Evolutionary conservation across 23 tunicate species (phyloP), one percentile per base, ranked within the genome.

Genomic region (Halocynthia roretzi): DNA sequence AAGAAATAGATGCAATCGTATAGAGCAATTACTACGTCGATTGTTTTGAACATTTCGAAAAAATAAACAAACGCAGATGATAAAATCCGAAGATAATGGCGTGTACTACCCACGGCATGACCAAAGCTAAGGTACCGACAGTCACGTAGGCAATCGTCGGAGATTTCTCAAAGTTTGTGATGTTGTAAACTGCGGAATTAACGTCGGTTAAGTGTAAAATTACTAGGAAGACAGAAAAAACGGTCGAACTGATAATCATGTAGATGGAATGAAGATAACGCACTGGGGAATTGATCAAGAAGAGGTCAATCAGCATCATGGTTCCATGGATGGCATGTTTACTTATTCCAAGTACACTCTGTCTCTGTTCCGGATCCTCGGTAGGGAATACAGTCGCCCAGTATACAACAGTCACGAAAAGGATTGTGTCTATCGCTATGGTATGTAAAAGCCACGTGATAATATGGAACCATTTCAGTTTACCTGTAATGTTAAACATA

Each of bases 361-460:
- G 70, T 4, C 44, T 31, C 9, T 65, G 48, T 6, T 11, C 70
- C 10, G n/a, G 10, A 5, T 11, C 70, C 19, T 65, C 70, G 19
- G 15, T 65, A 9, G 70, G 70, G 31, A 65, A 65, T 10, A 65
- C 70, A 9, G 70, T 48, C 10, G 31, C 31, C 70, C 70, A 65
- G 19, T 65, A 65, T 65, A 65, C 70, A 65, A 48, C 70, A 20
- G 70, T 65, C 15, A 65, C 70, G 19, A 65, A 48, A 65, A 65
- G 10, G 9, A 65, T 48, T 11, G 70, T 65, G 31, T 65, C 70
- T 48, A 65, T 10, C 31, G 70, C 70, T 15, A 65, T 65, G 0
- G 70, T 65, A 11, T 65, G 70, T 0, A 65, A 65, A 20, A 65
- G 22, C 70, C 70, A 65, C 48, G 70, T 65, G 15, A 65, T 15